Evolutionary conservation across 1,140 invertebrate species (phyloP).

Genomic region (Phthorimaea operculella): DNA sequence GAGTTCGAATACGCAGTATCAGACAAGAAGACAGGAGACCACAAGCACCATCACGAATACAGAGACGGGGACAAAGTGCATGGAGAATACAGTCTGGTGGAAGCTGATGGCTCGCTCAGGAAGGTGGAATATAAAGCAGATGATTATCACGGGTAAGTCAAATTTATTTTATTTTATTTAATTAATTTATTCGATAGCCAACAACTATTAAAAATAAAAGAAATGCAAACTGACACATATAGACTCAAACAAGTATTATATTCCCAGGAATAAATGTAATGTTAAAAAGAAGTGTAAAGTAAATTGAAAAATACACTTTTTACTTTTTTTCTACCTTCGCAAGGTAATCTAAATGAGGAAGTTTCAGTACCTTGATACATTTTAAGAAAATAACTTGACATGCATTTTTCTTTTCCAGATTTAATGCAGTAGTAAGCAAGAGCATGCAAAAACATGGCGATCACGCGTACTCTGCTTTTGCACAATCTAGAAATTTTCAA

Average conservation of each 20-base stretch:
- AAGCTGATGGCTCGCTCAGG: constrained; percentile 74
- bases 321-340: too few relatives aligned
- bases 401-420: constrained; percentile 27
- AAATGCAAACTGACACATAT: too few relatives aligned
- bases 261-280: too few relatives aligned
- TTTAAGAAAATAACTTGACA: too few relatives aligned
- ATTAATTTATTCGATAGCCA: too few relatives aligned
- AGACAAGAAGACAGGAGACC: constrained; percentile 68
- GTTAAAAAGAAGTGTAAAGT: too few relatives aligned
- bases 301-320: too few relatives aligned
- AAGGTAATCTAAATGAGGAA: too few relatives aligned
- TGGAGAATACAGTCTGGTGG: constrained; percentile 73
- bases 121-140: constrained; percentile 66
- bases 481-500: constrained; percentile 43
- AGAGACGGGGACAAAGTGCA: constrained; percentile 69
- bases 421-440: constrained; percentile 58
- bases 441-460: constrained; percentile 46
- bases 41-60: constrained; percentile 65
- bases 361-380: too few relatives aligned
- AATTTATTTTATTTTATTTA: too few relatives aligned
- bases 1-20: constrained; percentile 68
- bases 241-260: too few relatives aligned
- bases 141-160: constrained; percentile 45
- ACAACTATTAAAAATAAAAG: too few relatives aligned
- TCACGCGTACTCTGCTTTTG: constrained; percentile 41